Conservation (phyloP, 2,888 invertebrate genomes). For the Aethes cnicana region DNA sequence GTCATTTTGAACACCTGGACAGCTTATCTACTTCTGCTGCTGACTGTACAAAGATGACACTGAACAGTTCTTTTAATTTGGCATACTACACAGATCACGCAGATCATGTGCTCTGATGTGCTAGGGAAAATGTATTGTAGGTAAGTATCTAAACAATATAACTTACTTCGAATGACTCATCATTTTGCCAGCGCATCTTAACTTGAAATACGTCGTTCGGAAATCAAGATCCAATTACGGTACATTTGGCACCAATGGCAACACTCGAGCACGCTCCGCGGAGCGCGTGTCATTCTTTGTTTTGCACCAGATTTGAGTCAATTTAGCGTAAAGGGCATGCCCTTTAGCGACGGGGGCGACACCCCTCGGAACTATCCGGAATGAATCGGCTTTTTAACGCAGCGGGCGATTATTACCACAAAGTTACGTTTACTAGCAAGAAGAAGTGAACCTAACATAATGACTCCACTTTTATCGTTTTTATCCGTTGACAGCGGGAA, state of each 20-base stretch:
- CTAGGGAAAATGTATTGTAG: no score
- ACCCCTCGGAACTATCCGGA: constrained; percentile 50
- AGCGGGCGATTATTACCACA: constrained; percentile 40
- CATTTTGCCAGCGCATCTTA: background rate
- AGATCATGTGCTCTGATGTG: no score
- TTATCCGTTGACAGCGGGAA: background rate
- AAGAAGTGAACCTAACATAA: background rate
- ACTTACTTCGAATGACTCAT: background rate
- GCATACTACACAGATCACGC: no score
- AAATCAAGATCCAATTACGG: constrained; percentile 75
- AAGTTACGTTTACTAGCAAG: constrained; percentile 10
- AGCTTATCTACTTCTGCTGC: no score
- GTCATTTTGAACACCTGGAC: no score
- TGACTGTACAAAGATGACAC: no score
- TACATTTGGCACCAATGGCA: constrained; percentile 69
- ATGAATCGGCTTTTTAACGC: constrained; percentile 35
- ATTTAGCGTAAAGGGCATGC: constrained; percentile 70
- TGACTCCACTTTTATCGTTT: background rate
- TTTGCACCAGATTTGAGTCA: constrained; percentile 72
- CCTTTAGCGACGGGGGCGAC: constrained; percentile 50
- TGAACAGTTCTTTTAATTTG: no score
- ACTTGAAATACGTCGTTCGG: constrained; percentile 42
- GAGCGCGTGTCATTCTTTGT: constrained; percentile 66
- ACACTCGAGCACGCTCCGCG: constrained; percentile 49
- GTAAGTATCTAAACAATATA: no score